Conservation (phyloP, 2,797 vertebrate genomes). For the Alfaro cultratus region DNA sequence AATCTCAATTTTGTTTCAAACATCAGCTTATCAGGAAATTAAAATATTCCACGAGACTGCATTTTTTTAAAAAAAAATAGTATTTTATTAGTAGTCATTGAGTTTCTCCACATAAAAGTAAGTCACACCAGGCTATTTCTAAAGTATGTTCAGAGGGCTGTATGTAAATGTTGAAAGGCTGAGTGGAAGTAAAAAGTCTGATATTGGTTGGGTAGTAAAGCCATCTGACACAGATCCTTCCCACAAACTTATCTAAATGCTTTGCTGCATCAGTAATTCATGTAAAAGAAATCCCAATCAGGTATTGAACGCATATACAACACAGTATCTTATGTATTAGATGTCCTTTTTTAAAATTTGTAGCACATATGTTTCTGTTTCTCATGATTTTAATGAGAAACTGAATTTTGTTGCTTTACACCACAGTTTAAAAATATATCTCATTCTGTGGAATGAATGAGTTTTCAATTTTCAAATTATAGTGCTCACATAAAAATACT, state of each 20-base stretch:
- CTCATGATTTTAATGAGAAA: neutral
- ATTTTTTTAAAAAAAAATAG: neutral
- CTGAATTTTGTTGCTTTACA: neutral
- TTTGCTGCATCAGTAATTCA: no score
- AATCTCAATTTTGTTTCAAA: neutral
- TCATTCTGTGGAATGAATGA: neutral
- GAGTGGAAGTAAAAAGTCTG: neutral
- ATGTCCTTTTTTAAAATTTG: neutral
- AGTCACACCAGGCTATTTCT: neutral
- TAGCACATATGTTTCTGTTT: neutral
- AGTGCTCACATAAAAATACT: neutral
- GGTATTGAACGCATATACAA: neutral
- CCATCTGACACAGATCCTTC: neutral
- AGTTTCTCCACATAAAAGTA: neutral
- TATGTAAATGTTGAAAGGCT: neutral
- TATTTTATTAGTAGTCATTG: neutral
- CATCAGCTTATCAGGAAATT: neutral
- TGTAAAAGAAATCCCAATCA: no score
- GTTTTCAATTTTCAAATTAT: neutral
- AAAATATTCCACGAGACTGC: neutral
- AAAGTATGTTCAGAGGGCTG: neutral
- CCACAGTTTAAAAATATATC: neutral
- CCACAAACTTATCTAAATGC: no score
- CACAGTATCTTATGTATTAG: neutral
- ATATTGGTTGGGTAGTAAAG: neutral